phyloP scores from a whole-genome alignment of 1,140 invertebrate species.

The Orius insidiosus region DNA sequence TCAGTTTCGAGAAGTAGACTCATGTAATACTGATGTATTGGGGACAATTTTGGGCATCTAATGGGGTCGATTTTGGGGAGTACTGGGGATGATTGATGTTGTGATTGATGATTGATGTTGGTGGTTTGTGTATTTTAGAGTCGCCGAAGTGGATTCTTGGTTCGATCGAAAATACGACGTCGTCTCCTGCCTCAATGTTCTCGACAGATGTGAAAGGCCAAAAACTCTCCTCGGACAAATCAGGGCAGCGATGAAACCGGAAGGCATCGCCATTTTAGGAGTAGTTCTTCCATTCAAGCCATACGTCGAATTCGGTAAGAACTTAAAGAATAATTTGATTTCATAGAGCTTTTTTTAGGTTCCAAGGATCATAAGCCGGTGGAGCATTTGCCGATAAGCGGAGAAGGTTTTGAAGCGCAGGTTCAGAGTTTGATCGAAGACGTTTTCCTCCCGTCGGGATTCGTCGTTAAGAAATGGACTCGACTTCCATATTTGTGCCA shows the following conservation, averaged over 20 bases:
- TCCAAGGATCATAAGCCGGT: conserved; percentile 48
- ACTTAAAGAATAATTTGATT: conserved; percentile 10
- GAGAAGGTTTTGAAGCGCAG: conserved; percentile 61
- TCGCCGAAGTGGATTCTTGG: conserved; percentile 65
- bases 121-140: too few relatives aligned
- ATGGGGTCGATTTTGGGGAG: too few relatives aligned
- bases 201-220: conserved; percentile 76
- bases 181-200: conserved; percentile 71
- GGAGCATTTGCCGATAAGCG: conserved; percentile 49
- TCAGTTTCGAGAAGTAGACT: too few relatives aligned
- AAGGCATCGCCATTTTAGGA: conserved; percentile 58
- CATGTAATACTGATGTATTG: too few relatives aligned
- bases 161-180: conserved; percentile 46
- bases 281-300: conserved; percentile 76
- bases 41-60: too few relatives aligned
- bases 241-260: conserved; percentile 38
- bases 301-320: conserved; percentile 66
- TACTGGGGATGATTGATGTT: too few relatives aligned
- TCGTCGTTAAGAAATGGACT: conserved; percentile 41
- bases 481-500: conserved; percentile 85
- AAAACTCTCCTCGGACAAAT: conserved; percentile 52
- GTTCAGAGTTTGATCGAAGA: conserved; percentile 46
- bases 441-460: conserved; percentile 39
- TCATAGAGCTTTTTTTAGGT: conserved; percentile 26
- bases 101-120: too few relatives aligned